phyloP scores from a whole-genome alignment of 2,113 vertebrate genomes.

The Ciconia stormi region DNA sequence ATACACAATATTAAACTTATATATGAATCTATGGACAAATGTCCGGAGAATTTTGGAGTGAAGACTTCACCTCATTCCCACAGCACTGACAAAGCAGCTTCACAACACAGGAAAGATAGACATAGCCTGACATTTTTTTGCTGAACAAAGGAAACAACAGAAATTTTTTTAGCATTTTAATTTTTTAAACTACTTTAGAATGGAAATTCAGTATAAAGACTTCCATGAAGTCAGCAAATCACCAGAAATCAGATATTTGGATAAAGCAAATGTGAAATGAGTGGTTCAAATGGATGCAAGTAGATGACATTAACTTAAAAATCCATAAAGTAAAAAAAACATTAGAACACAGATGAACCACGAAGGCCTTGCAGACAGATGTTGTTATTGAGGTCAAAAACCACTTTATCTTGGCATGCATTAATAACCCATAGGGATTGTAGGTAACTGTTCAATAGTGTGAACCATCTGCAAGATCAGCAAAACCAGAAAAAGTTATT shows the following conservation, averaged over 20 bases:
- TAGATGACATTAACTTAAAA: conserved; percentile 24
- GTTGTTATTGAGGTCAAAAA: conserved; percentile 33
- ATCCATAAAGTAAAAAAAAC: not conserved
- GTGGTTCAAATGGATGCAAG: not conserved
- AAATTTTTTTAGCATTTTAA: not conserved
- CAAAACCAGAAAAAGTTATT: not conserved
- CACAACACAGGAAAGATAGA: not conserved
- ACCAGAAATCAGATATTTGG: not conserved
- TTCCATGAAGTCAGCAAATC: not conserved
- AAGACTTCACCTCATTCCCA: not conserved
- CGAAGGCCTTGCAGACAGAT: not conserved
- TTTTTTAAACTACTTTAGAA: not conserved
- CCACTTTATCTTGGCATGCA: not conserved
- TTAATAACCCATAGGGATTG: not conserved
- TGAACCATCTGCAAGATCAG: conserved; percentile 30
- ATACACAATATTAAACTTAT: not conserved
- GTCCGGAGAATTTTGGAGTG: not conserved
- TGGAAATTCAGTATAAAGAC: not conserved
- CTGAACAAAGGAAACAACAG: not conserved
- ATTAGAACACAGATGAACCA: not conserved
- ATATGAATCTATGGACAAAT: not conserved
- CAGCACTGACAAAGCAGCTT: not conserved
- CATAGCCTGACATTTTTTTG: not conserved
- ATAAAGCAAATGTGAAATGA: not conserved
- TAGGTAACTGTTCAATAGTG: not conserved